Conservation (phyloP, 2,113 vertebrate species). For the Helogale parvula region DNA sequence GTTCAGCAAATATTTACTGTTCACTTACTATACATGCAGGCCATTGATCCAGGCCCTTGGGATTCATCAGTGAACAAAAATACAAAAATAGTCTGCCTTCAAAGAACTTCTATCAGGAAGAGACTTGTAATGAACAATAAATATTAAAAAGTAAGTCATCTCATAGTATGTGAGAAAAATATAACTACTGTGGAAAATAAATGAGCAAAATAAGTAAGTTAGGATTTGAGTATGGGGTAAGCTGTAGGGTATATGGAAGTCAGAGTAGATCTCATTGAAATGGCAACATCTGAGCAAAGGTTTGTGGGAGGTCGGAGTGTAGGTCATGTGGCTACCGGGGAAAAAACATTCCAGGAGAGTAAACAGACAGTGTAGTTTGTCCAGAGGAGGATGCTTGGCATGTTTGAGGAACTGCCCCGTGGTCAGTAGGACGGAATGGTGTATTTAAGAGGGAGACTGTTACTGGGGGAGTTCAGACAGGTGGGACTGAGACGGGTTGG, state of each 20-base stretch:
- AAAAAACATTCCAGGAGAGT: not conserved
- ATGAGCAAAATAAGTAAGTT: not conserved
- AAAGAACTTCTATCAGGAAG: not conserved
- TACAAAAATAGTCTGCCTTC: not conserved
- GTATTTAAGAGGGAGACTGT: not conserved
- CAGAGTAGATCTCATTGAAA: not conserved
- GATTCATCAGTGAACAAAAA: not conserved
- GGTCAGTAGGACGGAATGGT: not conserved
- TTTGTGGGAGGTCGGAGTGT: not conserved
- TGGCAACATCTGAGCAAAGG: not conserved
- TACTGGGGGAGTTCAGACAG: not conserved
- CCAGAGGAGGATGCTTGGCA: not conserved
- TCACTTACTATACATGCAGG: not conserved
- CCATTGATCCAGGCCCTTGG: not conserved
- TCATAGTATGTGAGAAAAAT: not conserved
- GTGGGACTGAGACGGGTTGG: not conserved
- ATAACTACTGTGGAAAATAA: not conserved
- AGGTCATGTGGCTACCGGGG: not conserved
- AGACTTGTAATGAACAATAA: not conserved
- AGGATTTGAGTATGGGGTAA: not conserved
- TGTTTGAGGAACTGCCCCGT: not conserved
- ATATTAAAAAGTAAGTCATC: constrained; percentile 2
- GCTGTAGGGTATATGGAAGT: not conserved
- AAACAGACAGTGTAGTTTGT: not conserved
- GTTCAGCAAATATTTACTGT: not conserved